Percentiles rank a stretch among this genome's conserved stretches.
phyloP scores from a whole-genome alignment of 2,797 vertebrate genomes.

The Scolopax bukidnonensis region DNA sequence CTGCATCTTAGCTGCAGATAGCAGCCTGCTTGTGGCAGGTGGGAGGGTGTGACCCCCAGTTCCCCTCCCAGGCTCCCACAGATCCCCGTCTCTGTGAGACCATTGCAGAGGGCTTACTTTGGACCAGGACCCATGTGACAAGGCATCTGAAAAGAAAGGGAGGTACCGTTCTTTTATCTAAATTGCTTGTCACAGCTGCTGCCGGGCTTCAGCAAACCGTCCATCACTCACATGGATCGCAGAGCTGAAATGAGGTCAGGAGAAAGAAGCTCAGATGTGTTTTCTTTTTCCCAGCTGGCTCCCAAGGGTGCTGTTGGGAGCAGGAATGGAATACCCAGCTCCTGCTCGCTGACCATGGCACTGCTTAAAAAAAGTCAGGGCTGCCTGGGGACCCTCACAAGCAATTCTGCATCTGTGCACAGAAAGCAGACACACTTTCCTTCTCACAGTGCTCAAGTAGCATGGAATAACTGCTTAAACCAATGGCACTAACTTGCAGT shows the following conservation, averaged over 20 bases:
- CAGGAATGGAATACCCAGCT: neutral
- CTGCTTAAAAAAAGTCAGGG: neutral
- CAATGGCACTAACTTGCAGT: neutral
- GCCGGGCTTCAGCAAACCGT: neutral
- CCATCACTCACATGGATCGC: neutral
- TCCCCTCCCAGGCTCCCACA: neutral
- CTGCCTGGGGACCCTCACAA: neutral
- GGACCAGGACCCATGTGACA: neutral
- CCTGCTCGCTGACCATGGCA: neutral
- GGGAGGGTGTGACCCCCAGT: rapidly evolving
- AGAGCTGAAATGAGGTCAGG: neutral
- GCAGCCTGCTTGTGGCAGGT: neutral
- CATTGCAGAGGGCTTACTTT: neutral
- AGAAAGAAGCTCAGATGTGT: neutral
- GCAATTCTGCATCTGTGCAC: neutral
- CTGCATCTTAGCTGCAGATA: neutral
- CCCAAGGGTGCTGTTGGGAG: neutral
- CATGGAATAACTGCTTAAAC: neutral
- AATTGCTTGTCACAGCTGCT: neutral
- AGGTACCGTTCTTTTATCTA: neutral
- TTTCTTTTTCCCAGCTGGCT: neutral
- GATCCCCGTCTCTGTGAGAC: neutral
- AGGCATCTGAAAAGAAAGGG: neutral
- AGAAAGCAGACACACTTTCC: neutral
- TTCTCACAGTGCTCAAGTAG: constrained; percentile 40